Evolutionary conservation across 53 echinoderm and acorn worm genomes (phyloP).

Genomic region (Arbacia lixula): DNA sequence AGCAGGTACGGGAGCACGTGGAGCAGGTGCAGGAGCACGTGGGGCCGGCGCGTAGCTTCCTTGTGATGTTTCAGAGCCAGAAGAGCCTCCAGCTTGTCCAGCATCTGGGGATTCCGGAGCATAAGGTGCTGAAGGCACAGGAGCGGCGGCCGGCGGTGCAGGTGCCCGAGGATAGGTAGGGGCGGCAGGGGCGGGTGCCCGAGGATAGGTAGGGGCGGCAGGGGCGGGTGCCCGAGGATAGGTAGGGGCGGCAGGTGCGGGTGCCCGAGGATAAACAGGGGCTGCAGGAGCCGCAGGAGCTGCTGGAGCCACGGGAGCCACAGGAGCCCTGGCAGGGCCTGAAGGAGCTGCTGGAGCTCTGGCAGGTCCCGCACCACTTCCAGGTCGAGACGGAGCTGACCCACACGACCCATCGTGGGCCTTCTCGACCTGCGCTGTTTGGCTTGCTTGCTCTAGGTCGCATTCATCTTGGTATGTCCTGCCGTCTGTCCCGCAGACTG

Average conservation of each 20-base stretch:
- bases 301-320: neutral
- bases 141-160: neutral
- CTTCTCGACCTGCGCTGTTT: no score
- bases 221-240: no score
- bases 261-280: no score
- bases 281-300: no score
- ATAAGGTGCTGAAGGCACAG: neutral
- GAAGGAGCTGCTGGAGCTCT: no score
- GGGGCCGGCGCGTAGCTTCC: neutral
- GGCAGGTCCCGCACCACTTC: no score
- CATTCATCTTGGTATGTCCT: neutral
- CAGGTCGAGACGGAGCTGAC: no score
- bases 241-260: no score
- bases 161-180: neutral
- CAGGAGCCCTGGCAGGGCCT: no score
- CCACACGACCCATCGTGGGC: no score
- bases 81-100: neutral
- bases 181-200: neutral
- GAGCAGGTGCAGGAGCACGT: constrained; percentile 12
- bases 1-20: constrained; percentile 4
- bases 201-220: no score
- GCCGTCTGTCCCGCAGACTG: constrained; percentile 8
- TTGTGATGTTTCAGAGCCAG: neutral
- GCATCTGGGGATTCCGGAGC: neutral
- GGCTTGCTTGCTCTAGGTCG: constrained; percentile 3